Percentiles rank a stretch among this genome's conserved stretches.
Conservation (phyloP, 1,140 invertebrate species). For the Tribolium madens region DNA sequence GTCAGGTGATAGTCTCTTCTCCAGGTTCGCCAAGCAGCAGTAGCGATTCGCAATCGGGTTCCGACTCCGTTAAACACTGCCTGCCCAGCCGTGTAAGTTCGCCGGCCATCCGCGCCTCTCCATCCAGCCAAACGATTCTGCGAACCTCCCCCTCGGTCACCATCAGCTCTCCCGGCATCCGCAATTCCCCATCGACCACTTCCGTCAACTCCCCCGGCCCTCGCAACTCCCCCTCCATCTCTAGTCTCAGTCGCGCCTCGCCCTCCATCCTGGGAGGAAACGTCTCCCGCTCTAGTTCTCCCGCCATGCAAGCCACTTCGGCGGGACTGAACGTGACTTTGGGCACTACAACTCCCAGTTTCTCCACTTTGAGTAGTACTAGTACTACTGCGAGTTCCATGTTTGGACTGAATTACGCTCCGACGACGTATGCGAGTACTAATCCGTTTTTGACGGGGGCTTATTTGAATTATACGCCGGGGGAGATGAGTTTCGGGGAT, state of each 20-base stretch:
- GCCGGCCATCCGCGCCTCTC: slow-evolving; percentile 58
- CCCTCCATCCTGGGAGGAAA: slow-evolving; percentile 57
- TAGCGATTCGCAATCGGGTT: slow-evolving; percentile 74
- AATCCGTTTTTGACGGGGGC: slow-evolving; percentile 71
- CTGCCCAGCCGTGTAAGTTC: slow-evolving; percentile 63
- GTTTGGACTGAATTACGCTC: slow-evolving; percentile 59
- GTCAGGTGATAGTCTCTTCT: slow-evolving; percentile 79
- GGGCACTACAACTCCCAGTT: slow-evolving; percentile 65
- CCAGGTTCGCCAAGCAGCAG: slow-evolving; percentile 80
- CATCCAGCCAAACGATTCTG: slow-evolving; percentile 56
- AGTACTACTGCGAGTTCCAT: slow-evolving; percentile 61
- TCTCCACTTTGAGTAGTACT: slow-evolving; percentile 61
- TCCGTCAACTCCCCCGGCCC: slow-evolving; percentile 61
- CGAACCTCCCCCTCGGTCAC: slow-evolving; percentile 58
- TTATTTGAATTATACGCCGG: slow-evolving; percentile 68
- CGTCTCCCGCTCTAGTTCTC: slow-evolving; percentile 63
- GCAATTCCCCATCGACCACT: slow-evolving; percentile 62
- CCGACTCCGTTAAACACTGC: slow-evolving; percentile 76
- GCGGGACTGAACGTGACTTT: slow-evolving; percentile 71
- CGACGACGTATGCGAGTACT: slow-evolving; percentile 68
- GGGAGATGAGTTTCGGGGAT: slow-evolving; percentile 56
- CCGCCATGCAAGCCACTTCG: slow-evolving; percentile 70
- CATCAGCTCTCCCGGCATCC: slow-evolving; percentile 51
- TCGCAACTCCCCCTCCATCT: slow-evolving; percentile 60
- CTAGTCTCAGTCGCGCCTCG: slow-evolving; percentile 61